phyloP scores from a whole-genome alignment of 2,888 invertebrate genomes.

The Podotricha telesiphe region DNA sequence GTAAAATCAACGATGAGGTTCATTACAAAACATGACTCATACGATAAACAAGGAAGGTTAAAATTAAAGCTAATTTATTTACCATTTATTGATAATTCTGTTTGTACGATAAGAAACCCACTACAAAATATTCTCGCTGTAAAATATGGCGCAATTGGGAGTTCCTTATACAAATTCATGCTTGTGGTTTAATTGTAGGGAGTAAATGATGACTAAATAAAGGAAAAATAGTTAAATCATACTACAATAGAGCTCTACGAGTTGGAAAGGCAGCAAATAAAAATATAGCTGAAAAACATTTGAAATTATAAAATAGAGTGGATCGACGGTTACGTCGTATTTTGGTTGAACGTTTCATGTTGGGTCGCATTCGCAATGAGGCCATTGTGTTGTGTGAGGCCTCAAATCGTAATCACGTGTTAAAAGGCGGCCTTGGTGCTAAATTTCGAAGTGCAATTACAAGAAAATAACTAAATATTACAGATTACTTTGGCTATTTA shows the following conservation, averaged over 20 bases:
- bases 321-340: conserved; percentile 7
- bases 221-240: too few relatives aligned
- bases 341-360: conserved; percentile 22
- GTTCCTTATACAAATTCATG: too few relatives aligned
- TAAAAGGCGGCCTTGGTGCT: not conserved
- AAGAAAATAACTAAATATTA: not conserved
- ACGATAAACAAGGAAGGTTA: not conserved
- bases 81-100: too few relatives aligned
- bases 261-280: not conserved
- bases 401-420: conserved; percentile 20
- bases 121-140: too few relatives aligned
- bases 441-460: conserved; percentile 4
- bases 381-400: conserved; percentile 43
- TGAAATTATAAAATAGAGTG: not conserved
- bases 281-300: not conserved
- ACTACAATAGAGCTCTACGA: too few relatives aligned
- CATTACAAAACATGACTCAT: not conserved
- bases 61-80: not conserved
- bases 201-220: too few relatives aligned
- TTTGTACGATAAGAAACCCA: too few relatives aligned
- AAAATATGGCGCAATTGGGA: too few relatives aligned
- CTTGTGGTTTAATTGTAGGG: too few relatives aligned
- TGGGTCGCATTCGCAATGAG: conserved; percentile 38
- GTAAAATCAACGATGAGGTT: not conserved
- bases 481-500: not conserved